Percentiles rank a stretch among this genome's conserved stretches.
Evolutionary conservation across 2,113 vertebrate genomes (phyloP).

Genomic region (Alectura lathami): DNA sequence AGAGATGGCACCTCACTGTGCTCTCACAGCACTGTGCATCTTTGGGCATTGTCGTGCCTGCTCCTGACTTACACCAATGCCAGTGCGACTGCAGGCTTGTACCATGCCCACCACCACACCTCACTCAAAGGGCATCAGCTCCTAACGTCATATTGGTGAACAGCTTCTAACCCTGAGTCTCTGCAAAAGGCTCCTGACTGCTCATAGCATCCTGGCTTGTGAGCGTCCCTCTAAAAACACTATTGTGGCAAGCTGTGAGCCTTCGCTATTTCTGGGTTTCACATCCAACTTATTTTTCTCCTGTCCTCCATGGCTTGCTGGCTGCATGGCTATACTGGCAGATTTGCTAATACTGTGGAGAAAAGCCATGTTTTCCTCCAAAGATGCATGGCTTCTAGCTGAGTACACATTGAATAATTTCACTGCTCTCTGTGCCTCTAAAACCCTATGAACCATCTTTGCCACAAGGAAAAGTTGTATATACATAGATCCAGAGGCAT

Average conservation of each 20-base stretch:
- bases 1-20: background rate
- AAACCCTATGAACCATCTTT: background rate
- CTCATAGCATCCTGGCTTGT: background rate
- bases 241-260: background rate
- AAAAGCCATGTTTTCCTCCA: background rate
- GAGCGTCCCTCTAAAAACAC: background rate
- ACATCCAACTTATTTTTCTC: background rate
- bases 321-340: background rate
- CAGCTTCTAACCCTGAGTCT: background rate
- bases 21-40: background rate
- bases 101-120: fast-evolving
- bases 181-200: background rate
- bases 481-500: background rate
- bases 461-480: background rate
- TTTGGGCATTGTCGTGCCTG: background rate
- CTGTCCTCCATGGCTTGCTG: background rate
- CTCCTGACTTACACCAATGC: background rate
- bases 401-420: background rate
- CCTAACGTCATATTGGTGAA: fast-evolving
- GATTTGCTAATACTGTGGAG: background rate
- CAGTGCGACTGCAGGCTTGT: background rate
- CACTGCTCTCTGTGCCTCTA: background rate
- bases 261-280: background rate
- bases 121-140: background rate
- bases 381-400: background rate